A percentile compares a stretch with the other conserved stretches of the same genome.
Conservation (phyloP, 1,140 invertebrate genomes). For the Leptopilina clavipes region DNA sequence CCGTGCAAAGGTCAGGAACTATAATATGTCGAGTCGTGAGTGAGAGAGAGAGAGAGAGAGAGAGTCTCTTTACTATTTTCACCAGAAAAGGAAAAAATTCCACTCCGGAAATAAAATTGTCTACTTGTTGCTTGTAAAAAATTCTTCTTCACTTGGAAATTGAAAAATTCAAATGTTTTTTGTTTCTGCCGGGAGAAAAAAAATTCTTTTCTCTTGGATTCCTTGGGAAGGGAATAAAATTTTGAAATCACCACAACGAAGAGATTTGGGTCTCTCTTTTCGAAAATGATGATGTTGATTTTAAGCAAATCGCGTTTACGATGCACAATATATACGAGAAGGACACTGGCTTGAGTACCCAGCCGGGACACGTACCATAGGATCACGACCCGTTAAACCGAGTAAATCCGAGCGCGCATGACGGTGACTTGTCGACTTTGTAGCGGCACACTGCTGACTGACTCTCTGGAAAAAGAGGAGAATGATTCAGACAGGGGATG, state of each 20-base stretch:
- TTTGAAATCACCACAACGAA: too few species aligned
- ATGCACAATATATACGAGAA: neutral
- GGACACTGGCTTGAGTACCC: conserved; percentile 20
- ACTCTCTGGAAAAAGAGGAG: neutral
- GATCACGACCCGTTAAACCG: conserved; percentile 30
- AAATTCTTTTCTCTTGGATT: too few species aligned
- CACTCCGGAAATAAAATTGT: too few species aligned
- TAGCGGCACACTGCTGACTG: neutral
- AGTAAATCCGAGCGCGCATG: conserved; percentile 24
- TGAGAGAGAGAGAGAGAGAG: neutral
- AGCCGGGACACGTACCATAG: conserved; percentile 17
- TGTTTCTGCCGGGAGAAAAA: neutral
- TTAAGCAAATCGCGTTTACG: neutral
- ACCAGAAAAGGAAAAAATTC: neutral
- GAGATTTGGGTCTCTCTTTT: too few species aligned
- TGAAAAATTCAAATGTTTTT: too few species aligned
- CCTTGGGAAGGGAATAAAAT: neutral
- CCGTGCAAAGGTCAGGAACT: neutral
- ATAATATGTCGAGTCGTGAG: neutral
- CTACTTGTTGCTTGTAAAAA: neutral
- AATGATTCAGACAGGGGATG: conserved; percentile 2
- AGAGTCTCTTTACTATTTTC: neutral
- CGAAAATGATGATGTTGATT: too few species aligned
- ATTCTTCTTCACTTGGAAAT: neutral
- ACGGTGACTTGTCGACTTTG: conserved; percentile 20